phyloP scores from a whole-genome alignment of 2,113 vertebrate species.

The Saguinus imperator region DNA sequence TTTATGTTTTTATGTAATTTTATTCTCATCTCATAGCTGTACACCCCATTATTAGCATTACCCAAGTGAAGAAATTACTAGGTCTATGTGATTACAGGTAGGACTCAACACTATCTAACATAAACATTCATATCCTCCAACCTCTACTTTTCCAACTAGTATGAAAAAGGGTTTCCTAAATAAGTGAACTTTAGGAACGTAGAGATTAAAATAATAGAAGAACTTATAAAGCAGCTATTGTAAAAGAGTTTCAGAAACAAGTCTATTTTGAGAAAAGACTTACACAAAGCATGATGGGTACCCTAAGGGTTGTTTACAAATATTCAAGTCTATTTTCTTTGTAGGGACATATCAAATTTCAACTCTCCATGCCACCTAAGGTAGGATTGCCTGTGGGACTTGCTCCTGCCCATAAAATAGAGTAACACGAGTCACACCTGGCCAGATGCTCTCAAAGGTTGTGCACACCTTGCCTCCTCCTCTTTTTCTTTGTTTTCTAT shows the following conservation, averaged over 20 bases:
- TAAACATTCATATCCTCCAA: background rate
- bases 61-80: background rate
- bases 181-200: background rate
- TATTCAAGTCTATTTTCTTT: background rate
- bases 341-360: background rate
- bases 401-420: background rate
- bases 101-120: background rate
- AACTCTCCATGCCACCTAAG: background rate
- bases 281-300: background rate
- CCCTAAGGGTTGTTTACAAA: background rate
- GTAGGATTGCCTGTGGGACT: background rate
- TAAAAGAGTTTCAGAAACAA: background rate
- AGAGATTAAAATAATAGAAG: background rate
- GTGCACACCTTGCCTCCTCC: rapidly evolving
- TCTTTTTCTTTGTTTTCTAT: background rate
- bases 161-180: background rate
- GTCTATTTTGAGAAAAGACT: background rate
- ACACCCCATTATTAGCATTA: background rate
- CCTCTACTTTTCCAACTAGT: background rate
- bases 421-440: background rate
- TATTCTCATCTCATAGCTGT: background rate
- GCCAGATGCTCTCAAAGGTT: background rate
- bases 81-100: background rate
- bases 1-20: background rate
- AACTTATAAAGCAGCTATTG: background rate